Evolutionary conservation across 2,113 vertebrate species (phyloP), one percentile per base, ranked within the genome.

Genomic region (Morone chrysops): DNA sequence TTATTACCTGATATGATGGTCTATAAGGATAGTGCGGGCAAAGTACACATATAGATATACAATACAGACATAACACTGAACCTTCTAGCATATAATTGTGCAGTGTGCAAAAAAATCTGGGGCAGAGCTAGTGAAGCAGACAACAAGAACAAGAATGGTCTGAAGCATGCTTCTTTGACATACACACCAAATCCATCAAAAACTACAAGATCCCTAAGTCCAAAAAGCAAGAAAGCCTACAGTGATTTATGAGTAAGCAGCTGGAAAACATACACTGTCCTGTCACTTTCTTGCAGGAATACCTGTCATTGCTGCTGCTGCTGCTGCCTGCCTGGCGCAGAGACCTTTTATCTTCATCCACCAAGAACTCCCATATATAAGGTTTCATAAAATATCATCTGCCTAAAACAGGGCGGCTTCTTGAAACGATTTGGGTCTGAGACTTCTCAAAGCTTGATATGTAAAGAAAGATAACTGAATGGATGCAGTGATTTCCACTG

Each of bases 281-380:
- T 65, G 69, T 62, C 78, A 38, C 43, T 76, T 70, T 74, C 22
- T 70, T 63, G 54, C 60, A 66, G 71, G 20, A 77, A 74, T 20
- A 84, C 59, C 68, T 80, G 54, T 77, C 85, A 78, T 41, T 60
- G 70, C 36, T 36, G 63, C 50, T 61, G 54, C 69, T 63, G 56
- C 6, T n/a, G 31, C 65, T 18, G 17, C 57, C 45, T 51, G 56
- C 47, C 3, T 31, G 31, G 31, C 31, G 31, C 51, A 65, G 38
- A 78, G 13, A 62, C 4, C 62, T 70, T 76, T 54, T 40, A 75
- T 81, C 45, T 60, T 43, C 66, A 25, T 65, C 51, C 48, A 31
- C 31, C 2, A 61, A 60, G 14, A 66, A 36, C 65, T 65, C 69
- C 40, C 43, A 70, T 45, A 47, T 68, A 31, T 53, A 45, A 75